Conservation (phyloP, 2,113 vertebrate species). For the Micromys minutus region DNA sequence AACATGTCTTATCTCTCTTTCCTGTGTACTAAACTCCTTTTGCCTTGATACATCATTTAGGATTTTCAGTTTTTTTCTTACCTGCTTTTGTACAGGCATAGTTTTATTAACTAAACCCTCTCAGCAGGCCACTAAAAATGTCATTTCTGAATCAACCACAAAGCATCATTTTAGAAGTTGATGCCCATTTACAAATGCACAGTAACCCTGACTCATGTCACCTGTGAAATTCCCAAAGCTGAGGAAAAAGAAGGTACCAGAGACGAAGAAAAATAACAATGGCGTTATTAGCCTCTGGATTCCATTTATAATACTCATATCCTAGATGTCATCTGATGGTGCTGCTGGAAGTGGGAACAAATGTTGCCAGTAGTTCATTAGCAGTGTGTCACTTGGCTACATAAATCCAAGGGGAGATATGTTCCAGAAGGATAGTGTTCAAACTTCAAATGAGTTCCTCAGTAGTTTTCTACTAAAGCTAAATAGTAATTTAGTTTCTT, state of each 20-base stretch:
- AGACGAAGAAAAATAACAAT: neutral
- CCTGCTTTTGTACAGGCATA: neutral
- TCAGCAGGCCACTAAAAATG: neutral
- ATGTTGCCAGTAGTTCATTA: neutral
- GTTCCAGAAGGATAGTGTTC: neutral
- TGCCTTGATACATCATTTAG: neutral
- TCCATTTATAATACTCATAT: conserved; percentile 36
- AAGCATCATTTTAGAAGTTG: neutral
- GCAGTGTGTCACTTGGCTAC: neutral
- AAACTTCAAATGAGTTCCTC: neutral
- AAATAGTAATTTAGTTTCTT: neutral
- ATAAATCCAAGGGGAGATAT: neutral
- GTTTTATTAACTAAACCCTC: neutral
- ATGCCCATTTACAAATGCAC: neutral
- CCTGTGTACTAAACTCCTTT: neutral
- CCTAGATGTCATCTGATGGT: neutral
- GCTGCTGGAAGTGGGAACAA: neutral
- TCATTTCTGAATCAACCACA: neutral
- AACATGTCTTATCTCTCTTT: neutral
- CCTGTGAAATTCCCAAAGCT: neutral
- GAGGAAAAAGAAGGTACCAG: neutral
- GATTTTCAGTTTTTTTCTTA: neutral
- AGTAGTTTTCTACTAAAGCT: neutral
- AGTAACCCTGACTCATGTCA: neutral
- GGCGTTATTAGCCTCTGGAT: neutral